Conservation (phyloP, 2,797 vertebrate species). For the Microctenopoma lineatum region DNA sequence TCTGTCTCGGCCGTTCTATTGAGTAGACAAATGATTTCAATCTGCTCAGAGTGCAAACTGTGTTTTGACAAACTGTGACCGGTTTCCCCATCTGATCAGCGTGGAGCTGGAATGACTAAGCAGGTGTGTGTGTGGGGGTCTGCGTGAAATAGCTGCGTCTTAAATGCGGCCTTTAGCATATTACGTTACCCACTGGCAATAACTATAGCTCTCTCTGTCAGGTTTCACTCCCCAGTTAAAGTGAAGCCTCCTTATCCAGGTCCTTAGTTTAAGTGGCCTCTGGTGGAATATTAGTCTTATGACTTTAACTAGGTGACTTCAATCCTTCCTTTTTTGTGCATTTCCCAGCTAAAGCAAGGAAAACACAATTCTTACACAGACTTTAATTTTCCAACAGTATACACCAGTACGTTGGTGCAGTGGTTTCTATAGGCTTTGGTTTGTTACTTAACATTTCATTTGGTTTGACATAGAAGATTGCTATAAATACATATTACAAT, state of each 20-base stretch:
- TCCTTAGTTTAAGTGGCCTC: constrained; percentile 43
- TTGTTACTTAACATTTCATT: neutral
- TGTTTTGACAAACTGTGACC: constrained; percentile 72
- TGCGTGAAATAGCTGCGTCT: constrained; percentile 56
- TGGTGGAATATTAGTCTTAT: constrained; percentile 38
- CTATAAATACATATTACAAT: no score
- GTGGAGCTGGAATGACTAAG: constrained; percentile 51
- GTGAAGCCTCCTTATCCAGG: constrained; percentile 44
- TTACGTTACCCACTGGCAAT: constrained; percentile 50
- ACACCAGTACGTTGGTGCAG: no score
- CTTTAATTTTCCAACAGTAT: constrained; percentile 4
- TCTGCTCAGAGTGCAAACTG: constrained; percentile 61
- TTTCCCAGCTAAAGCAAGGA: constrained; percentile 28
- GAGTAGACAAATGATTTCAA: constrained; percentile 66
- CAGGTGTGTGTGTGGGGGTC: constrained; percentile 30
- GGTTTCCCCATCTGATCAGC: constrained; percentile 57
- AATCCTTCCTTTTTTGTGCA: constrained; percentile 33
- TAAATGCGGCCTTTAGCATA: constrained; percentile 57
- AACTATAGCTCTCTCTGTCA: constrained; percentile 32
- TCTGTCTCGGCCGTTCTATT: constrained; percentile 44
- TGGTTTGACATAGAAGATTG: no score
- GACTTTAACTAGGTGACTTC: constrained; percentile 37
- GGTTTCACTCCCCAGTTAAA: constrained; percentile 38
- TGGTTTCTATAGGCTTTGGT: no score
- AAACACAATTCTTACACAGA: constrained; percentile 16